Evolutionary conservation across 2,113 vertebrate species (phyloP), one percentile per base, ranked within the genome.

Genomic region (Lophochroa leadbeateri): DNA sequence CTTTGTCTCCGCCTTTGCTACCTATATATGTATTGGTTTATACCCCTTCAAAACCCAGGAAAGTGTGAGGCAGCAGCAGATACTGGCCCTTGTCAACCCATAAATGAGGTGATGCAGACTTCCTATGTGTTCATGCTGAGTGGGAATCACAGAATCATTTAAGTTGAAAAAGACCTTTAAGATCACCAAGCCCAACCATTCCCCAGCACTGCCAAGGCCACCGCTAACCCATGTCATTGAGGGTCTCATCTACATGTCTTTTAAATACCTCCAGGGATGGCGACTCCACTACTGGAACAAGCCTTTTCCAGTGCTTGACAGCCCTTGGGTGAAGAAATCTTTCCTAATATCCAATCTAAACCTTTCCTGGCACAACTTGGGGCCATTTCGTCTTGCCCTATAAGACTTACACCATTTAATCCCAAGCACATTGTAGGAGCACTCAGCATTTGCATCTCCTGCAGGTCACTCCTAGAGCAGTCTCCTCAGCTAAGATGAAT

Each of bases 51-150:
- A 53, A 81, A 29, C 68, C 46, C 49, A 58, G 4, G 63, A 19
- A 17, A 2, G 8, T 47, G 44, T 37, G 46, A 23, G 31, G 14
- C 12, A 28, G 69, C 53, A 64, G 47, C 49, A 20, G 6, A 0
- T 10, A 3, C 4, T 49, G 64, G 31, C 69, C 20, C 31, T 25
- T 81, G 19, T 39, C 23, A 43, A 70, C 44, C 50, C 10, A 3
- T 61, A n/a, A 33, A 24, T 33, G 29, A 21, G 31, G 16, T 29
- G 2, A 63, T 44, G 57, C 60, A 49, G 29, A 16, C 12, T 6
- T 1, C 0, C 11, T 44, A 4, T 27, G 6, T 2, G 0, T 17
- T 76, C 1, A 0, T 19, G 39, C 77, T 0, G 15, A 46, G 50
- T 6, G 52, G 28, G 24, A 69, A 24, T 58, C n/a, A 58, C 57